Base-by-base conservation (phyloP, 1,140 invertebrate species). In the Penaeus vannamei region DNA sequence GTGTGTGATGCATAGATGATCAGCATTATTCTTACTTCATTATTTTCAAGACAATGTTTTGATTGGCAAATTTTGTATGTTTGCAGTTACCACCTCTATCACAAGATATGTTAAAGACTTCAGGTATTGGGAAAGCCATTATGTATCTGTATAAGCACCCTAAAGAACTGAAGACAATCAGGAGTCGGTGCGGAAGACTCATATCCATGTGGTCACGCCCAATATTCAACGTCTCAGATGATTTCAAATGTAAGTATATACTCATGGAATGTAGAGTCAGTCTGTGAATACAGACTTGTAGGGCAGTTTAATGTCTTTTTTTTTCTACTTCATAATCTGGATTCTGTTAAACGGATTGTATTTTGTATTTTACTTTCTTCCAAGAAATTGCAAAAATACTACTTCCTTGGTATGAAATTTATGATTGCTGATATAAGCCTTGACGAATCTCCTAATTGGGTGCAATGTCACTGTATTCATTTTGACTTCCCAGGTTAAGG, bases 61-160 rank as follows among this genome's bases (percentile, higher is more conserved):
- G 19, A 60, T 29, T 62, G 53, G 20, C 17, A 1, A 32, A 17
- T 83, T 62, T 60, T 77, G 10, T 60, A 19, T 29, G 20, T 89
- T 94, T 95, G 60, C 93, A 98, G 97, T 98, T 99, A 93, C 98
- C 98, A 42, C 94, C 95, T 79, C 96, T 98, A 89, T 97, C 98
- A 92, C 97, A 97, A 92, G 95, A 96, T 46, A 95, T 97, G 79
- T 93, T 99, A 76, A 99, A 99, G 93, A 96, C 97, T 91, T 98
- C 98, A 69, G 97, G 98, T 69, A 98, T 99, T 92, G 97, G 98
- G 53, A 98, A 99, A 93, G 99, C 99, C 90, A 97, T 99, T 0
- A 99, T 99, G 99, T 99, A 99, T 94, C 94, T 99, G 22, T 99
- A 98, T 93, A 99, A 99, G 93, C 98, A 99, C 94, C 98, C 99